These are phyloP conservation scores for Syndactyla subalaris DNA, from an alignment of 2,797 vertebrate species.

Conservation along the genomic window DNA sequence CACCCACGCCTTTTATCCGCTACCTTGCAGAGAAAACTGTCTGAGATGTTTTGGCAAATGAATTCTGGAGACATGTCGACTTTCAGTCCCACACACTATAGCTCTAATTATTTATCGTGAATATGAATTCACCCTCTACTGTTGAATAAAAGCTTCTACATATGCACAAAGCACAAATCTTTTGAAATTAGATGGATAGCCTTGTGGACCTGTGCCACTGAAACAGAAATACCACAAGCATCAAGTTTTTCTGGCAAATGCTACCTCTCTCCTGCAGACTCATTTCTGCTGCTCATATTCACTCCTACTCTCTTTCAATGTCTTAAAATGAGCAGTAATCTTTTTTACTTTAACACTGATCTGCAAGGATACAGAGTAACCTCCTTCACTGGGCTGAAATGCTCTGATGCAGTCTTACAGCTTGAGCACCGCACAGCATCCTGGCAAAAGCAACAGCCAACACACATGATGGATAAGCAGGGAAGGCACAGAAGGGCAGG, in stretches of 20 bases:
- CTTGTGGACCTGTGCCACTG: background rate
- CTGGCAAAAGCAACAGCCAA: background rate
- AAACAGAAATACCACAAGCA: background rate
- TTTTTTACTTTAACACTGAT: background rate
- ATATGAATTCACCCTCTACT: background rate
- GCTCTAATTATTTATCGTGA: background rate
- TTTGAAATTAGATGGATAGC: background rate
- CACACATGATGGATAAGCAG: rapidly evolving
- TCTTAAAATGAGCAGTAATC: background rate
- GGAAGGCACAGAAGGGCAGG: background rate
- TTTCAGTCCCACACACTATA: background rate
- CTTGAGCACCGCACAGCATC: background rate
- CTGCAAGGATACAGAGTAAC: background rate
- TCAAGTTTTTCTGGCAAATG: background rate
- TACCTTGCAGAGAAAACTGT: background rate
- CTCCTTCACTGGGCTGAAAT: background rate
- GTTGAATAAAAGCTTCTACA: background rate
- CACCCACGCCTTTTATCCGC: background rate
- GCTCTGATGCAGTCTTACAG: background rate
- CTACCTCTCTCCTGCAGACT: background rate
- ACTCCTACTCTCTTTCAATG: background rate
- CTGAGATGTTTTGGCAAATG: background rate
- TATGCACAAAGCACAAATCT: background rate
- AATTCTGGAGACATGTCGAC: background rate
- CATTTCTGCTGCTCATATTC: background rate